These are phyloP conservation scores for Chondrosia reniformis DNA, from an alignment of 37 sponge, comb jelly and placozoan species.

Conservation along the genomic window DNA sequence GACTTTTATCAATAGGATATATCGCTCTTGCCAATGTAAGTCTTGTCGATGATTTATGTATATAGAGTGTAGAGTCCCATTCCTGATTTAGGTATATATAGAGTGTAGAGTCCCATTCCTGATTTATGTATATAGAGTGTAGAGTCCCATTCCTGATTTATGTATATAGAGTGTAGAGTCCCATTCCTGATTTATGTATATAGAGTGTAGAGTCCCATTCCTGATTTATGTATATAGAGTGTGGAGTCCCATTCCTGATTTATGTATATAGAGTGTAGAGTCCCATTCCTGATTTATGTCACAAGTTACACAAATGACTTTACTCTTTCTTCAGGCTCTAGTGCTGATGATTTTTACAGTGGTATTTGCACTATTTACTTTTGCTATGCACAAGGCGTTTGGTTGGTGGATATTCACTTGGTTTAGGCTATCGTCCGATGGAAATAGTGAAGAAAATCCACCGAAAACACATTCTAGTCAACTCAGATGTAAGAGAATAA, in stretches of 20 bases:
- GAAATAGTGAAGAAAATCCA: background rate
- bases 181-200: too few species aligned
- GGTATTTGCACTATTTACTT: background rate
- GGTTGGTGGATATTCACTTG: constrained; percentile 23
- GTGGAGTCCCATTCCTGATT: background rate
- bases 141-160: too few species aligned
- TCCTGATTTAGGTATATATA: too few species aligned
- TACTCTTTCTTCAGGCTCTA: background rate
- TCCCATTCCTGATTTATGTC: background rate
- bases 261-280: background rate
- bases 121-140: too few species aligned
- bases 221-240: too few species aligned
- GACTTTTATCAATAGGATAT: too few species aligned
- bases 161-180: too few species aligned
- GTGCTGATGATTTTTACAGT: background rate
- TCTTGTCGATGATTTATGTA: background rate
- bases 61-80: background rate
- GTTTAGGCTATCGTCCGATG: background rate
- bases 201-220: too few species aligned
- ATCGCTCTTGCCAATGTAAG: too few species aligned
- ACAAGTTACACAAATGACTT: background rate
- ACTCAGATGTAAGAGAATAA: constrained; percentile 3
- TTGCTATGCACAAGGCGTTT: constrained; percentile 3
- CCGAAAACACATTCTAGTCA: background rate
- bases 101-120: too few species aligned